Conservation (phyloP, 2,888 invertebrate genomes). For the Drosophila nr. fundita region DNA sequence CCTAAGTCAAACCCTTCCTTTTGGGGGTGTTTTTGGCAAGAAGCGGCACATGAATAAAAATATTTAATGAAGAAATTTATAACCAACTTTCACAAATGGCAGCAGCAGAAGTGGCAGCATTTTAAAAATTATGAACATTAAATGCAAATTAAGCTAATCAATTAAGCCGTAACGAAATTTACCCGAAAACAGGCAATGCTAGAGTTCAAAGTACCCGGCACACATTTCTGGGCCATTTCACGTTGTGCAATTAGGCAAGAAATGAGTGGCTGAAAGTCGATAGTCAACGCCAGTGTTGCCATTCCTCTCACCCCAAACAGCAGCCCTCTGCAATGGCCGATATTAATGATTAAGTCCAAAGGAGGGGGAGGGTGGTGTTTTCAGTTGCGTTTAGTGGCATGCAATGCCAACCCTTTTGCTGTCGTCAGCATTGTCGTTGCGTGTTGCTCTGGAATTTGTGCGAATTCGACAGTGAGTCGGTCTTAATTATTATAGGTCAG, state of each 20-base stretch:
- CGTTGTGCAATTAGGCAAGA: slow-evolving; percentile 63
- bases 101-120: slow-evolving; percentile 21
- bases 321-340: slow-evolving; percentile 65
- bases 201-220: slow-evolving; percentile 57
- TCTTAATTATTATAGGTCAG: slow-evolving; percentile 63
- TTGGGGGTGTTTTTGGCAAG: not conserved
- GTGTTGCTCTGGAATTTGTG: slow-evolving; percentile 48
- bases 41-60: slow-evolving; percentile 62
- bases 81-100: slow-evolving; percentile 64
- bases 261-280: slow-evolving; percentile 59
- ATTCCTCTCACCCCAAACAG: not conserved
- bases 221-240: slow-evolving; percentile 61
- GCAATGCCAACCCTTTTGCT: slow-evolving; percentile 63
- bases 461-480: slow-evolving; percentile 12
- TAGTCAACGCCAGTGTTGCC: slow-evolving; percentile 33
- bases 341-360: slow-evolving; percentile 53
- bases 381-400: slow-evolving; percentile 34
- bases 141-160: slow-evolving; percentile 79
- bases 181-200: slow-evolving; percentile 8
- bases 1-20: slow-evolving; percentile 42
- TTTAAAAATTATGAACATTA: slow-evolving; percentile 78
- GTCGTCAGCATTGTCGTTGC: slow-evolving; percentile 44
- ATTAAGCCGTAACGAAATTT: slow-evolving; percentile 59
- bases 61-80: slow-evolving; percentile 80
- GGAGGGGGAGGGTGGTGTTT: not conserved